Percentiles rank a stretch among this genome's conserved stretches.
These are phyloP conservation scores for Eurosta solidaginis DNA, from an alignment of 1,140 invertebrate genomes.

Conservation along the genomic window DNA sequence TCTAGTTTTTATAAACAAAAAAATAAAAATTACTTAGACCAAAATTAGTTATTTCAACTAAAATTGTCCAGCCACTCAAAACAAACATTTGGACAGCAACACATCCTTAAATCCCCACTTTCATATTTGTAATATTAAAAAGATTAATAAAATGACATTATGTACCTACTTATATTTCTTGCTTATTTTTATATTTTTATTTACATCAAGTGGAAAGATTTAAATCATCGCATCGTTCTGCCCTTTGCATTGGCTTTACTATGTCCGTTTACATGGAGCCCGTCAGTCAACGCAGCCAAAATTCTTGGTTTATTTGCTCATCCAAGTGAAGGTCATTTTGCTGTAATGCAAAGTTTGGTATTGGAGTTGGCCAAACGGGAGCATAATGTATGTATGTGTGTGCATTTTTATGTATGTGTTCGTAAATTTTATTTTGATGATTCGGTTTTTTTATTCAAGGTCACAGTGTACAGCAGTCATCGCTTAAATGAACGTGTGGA, in stretches of 20 bases:
- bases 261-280: not conserved
- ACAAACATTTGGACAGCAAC: too few relatives aligned
- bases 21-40: too few relatives aligned
- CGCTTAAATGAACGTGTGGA: conserved; percentile 45
- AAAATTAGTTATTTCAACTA: too few relatives aligned
- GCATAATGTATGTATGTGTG: conserved; percentile 46
- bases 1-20: too few relatives aligned
- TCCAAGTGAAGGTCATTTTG: conserved; percentile 57
- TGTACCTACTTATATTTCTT: too few relatives aligned
- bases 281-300: conserved; percentile 37
- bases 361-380: conserved; percentile 49
- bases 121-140: too few relatives aligned
- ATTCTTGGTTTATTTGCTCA: conserved; percentile 55
- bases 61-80: too few relatives aligned
- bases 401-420: not conserved
- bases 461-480: conserved; percentile 47
- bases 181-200: not conserved
- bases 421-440: not conserved
- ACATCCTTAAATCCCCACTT: too few relatives aligned
- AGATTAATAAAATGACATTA: too few relatives aligned
- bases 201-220: not conserved
- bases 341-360: conserved; percentile 52
- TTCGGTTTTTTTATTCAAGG: conserved; percentile 33
- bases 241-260: not conserved
- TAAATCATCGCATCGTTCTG: not conserved